Evolutionary conservation across 2,888 invertebrate species (phyloP).

Genomic region (Myopa tessellatipennis): DNA sequence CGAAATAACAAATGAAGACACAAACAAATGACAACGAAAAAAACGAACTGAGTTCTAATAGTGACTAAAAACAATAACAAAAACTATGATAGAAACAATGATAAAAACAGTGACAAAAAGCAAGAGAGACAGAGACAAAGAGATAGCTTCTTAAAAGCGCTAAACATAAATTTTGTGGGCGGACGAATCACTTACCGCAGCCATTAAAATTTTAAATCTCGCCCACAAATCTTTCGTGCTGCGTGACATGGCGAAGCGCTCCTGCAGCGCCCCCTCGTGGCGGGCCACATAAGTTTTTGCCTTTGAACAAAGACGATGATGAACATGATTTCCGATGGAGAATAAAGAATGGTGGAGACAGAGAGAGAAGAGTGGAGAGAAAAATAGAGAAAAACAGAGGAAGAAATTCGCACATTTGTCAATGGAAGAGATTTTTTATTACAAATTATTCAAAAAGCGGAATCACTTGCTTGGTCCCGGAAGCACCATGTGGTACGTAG

Average conservation of each 20-base stretch:
- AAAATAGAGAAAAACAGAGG: background rate
- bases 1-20: no score
- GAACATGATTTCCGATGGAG: background rate
- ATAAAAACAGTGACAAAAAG: background rate
- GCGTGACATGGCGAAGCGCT: slow-evolving; percentile 88
- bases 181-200: slow-evolving; percentile 74
- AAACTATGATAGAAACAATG: background rate
- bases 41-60: background rate
- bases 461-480: background rate
- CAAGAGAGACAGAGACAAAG: background rate
- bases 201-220: slow-evolving; percentile 82
- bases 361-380: background rate
- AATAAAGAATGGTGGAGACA: slow-evolving; percentile 21
- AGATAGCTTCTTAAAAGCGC: background rate
- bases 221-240: slow-evolving; percentile 88
- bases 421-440: no score
- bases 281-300: slow-evolving; percentile 89
- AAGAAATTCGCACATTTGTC: background rate
- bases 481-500: background rate
- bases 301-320: slow-evolving; percentile 59
- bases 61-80: no score
- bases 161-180: background rate
- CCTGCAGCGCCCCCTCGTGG: slow-evolving; percentile 91
- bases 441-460: background rate
- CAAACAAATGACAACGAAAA: background rate